Evolutionary conservation across 2,888 invertebrate species (phyloP), one percentile per base, ranked within the genome.

Genomic region (Sylvicola fuscatus): DNA sequence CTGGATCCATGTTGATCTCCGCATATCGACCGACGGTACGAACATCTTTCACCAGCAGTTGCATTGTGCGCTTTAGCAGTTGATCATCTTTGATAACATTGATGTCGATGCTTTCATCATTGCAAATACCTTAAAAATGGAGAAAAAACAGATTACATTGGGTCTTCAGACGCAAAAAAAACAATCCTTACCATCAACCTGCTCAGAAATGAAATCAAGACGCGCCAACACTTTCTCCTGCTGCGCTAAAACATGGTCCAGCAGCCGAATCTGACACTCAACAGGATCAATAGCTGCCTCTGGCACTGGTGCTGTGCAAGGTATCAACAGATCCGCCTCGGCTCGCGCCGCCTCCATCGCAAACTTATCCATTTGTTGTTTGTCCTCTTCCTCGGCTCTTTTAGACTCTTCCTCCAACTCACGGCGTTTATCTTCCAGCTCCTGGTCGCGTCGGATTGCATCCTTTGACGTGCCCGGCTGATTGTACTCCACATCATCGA

Each of bases 211-310:
- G 34, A 72, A 70, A 44, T 72, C 71, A 32, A 87, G 64, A 29
- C 78, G 56, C 2, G 72, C 68, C 51, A 81, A 73, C 26, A 84
- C 65, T 38, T 75, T 62, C 39, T 68, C 65, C 52, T 84, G 81
- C 48, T 76, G 74, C 42, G 78, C 71, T 46, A 72, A 69, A 36
- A 87, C 70, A 50, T 86, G 83, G 16, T 77, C 72, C 42, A 86
- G 59, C 34, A 89, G 61, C 37, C 79, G 71, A 46, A 74, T 64
- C 43, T 79, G 70, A 46, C 87, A 87, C 51, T 76, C 80, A 32
- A 69, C 64, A 32, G 77, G 70, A 56, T 84, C 79, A 38, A 84
- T 84, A 2, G 81, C 72, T 10, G 80, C 79, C 53, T 86, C 83
- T 0, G 84, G 84, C 54, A 76, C 72, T 10, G 83, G 84, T 42